These are phyloP conservation scores for Micromesistius poutassou DNA, from an alignment of 2,797 vertebrate genomes.

Conservation along the genomic window DNA sequence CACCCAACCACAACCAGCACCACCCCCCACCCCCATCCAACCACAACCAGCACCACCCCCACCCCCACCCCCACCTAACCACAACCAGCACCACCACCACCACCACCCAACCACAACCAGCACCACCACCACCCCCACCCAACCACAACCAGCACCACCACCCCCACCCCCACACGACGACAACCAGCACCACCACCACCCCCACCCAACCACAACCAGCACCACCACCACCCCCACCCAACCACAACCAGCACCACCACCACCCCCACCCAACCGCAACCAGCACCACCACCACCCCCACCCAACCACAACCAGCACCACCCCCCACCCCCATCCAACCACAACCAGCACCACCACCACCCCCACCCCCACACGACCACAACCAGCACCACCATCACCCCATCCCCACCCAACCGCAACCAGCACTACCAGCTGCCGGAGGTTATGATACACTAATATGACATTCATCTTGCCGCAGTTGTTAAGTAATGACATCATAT, in stretches of 20 bases:
- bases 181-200: neutral
- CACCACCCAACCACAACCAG: no score
- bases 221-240: neutral
- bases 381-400: constrained; percentile 10
- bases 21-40: constrained; percentile 11
- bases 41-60: no score
- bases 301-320: neutral
- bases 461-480: neutral
- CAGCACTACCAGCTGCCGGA: neutral
- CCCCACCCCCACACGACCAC: no score
- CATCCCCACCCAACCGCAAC: constrained; percentile 6
- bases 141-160: constrained; percentile 19
- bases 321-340: neutral
- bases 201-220: no score
- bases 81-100: neutral
- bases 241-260: constrained; percentile 3
- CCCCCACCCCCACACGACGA: constrained; percentile 8
- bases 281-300: constrained; percentile 26
- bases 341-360: no score
- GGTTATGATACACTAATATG: constrained; percentile 55
- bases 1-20: constrained; percentile 4
- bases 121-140: neutral
- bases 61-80: constrained; percentile 8
- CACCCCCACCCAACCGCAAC: no score
- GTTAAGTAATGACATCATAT: no score